phyloP scores from a whole-genome alignment of 2,113 vertebrate genomes.

The Tretioscincus oriximinensis region DNA sequence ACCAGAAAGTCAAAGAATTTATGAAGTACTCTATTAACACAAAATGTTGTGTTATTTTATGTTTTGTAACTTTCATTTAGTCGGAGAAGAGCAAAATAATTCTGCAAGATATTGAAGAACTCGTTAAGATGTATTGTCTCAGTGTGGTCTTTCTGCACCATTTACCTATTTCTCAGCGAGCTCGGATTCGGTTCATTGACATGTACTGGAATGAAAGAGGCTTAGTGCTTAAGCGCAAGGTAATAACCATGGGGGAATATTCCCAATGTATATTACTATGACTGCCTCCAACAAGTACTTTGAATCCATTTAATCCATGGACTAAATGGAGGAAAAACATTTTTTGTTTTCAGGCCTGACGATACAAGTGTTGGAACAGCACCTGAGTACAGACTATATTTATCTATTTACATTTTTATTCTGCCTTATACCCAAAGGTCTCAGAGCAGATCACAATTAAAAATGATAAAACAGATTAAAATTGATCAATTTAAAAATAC shows the following conservation, averaged over 20 bases:
- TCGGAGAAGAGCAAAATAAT: background rate
- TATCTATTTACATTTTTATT: too few relatives aligned
- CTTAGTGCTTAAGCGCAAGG: conserved; percentile 45
- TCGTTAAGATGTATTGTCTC: conserved; percentile 64
- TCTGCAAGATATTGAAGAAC: conserved; percentile 48
- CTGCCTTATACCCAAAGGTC: too few relatives aligned
- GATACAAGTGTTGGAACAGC: too few relatives aligned
- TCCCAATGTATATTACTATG: background rate
- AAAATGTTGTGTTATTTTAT: background rate
- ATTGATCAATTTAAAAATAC: too few relatives aligned
- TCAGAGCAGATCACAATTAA: too few relatives aligned
- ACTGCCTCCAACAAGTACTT: too few relatives aligned
- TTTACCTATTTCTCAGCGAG: conserved; percentile 63
- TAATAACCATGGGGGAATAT: conserved; percentile 23
- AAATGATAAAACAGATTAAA: too few relatives aligned
- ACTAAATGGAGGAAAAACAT: too few relatives aligned
- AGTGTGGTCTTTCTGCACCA: conserved; percentile 51
- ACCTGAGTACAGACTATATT: too few relatives aligned
- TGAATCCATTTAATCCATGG: too few relatives aligned
- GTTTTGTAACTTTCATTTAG: background rate
- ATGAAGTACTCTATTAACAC: background rate
- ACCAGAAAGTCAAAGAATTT: background rate
- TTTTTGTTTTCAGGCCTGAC: too few relatives aligned
- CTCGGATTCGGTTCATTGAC: conserved; percentile 23
- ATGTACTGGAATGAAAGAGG: conserved; percentile 46